Base-by-base conservation (phyloP, 2,113 vertebrate genomes). In the Ameiurus melas region DNA sequence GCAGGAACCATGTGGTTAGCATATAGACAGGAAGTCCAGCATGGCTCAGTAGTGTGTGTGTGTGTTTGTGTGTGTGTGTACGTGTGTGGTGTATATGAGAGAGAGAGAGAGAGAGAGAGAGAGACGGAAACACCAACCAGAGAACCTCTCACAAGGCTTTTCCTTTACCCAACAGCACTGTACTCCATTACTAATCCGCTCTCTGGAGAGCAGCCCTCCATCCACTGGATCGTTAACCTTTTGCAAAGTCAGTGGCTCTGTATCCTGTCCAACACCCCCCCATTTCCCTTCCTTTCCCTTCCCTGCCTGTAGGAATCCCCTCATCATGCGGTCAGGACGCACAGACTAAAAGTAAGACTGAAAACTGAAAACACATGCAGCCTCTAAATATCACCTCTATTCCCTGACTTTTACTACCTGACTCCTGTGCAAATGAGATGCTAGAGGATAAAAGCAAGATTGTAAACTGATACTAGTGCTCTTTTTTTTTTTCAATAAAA, bases 191-290 rank as follows among this genome's bases (percentile, higher is more conserved):
- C 83, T n/a, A 88, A 78, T 90, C 77, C 39, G 71, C 58, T 89
- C 85, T 89, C 75, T 87, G 22, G 88, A 60, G 90, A 85, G 86
- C 27, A 82, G 82, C 85, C 85, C 85, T 81, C 86, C 81, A 83
- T 84, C 85, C 73, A 57, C 77, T 87, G 85, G 68, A 90, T 90
- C 77, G 55, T 90, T 89, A 90, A 87, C 87, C 90, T 89, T 88
- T 89, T 84, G 70, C 43, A 66, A 85, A 90, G 85, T 86, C 82
- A 75, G 75, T 85, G 43, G 71, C 51, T 84, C 83, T n/a, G 70
- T 84, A 53, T 84, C 87, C 87, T 80, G 75, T 85, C 43, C 80
- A 55, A 9, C 78, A 2, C 39, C 27, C n/a, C 64, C 27, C 16
- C 30, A 1, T 47, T 8, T 13, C 27, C n/a, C 64, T 33, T 16